These are phyloP conservation scores for Diachasma alloeum DNA, from an alignment of 1,140 invertebrate genomes.

Conservation along the genomic window DNA sequence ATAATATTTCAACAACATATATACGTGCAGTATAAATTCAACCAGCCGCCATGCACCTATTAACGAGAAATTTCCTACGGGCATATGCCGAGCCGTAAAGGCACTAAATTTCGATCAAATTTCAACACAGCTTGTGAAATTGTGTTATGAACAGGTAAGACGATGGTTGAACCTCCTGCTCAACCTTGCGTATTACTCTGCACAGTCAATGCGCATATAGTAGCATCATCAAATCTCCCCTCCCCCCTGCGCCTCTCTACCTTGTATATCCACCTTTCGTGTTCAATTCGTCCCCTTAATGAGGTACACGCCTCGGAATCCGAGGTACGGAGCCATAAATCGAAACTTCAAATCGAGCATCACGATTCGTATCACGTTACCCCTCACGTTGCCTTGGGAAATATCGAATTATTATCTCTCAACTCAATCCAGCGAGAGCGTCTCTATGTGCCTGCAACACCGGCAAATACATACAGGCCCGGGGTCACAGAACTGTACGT, in stretches of 20 bases:
- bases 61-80: conserved; percentile 24
- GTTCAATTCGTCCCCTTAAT: conserved; percentile 24
- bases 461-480: neutral
- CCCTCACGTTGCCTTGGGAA: conserved; percentile 19
- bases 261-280: neutral
- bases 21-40: neutral
- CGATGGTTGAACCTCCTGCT: neutral
- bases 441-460: neutral
- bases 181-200: neutral
- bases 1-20: neutral
- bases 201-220: neutral
- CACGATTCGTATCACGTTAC: conserved; percentile 32
- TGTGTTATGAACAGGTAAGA: conserved; percentile 8
- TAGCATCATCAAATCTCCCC: neutral
- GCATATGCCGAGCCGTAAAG: neutral
- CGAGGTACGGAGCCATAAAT: conserved; percentile 28
- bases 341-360: conserved; percentile 31
- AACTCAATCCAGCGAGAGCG: conserved; percentile 21
- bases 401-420: conserved; percentile 31
- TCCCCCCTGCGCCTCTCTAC: neutral
- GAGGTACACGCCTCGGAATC: conserved; percentile 23
- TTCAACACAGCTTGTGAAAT: conserved; percentile 35
- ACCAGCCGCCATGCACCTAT: conserved; percentile 14
- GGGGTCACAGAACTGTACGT: neutral
- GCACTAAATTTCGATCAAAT: conserved; percentile 36